Percentiles rank a stretch among this genome's conserved stretches.
phyloP scores from a whole-genome alignment of 2,797 vertebrate genomes.

The Cottoperca gobio region DNA sequence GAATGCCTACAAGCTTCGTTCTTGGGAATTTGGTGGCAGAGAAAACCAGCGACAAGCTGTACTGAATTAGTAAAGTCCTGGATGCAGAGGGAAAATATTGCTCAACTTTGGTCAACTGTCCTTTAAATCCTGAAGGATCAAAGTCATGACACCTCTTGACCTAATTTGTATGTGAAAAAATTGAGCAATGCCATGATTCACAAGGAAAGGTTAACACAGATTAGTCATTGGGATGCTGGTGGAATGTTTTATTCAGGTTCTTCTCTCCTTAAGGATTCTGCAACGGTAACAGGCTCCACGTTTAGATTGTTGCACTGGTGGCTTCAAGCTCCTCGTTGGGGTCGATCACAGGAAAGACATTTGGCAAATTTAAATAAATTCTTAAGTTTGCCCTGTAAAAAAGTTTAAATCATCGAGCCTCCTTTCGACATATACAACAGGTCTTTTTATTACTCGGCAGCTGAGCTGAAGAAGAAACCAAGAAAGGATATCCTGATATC shows the following conservation, averaged over 20 bases:
- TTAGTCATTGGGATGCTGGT: constrained; percentile 32
- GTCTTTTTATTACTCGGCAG: not conserved
- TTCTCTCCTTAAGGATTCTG: constrained; percentile 17
- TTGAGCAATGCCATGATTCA: constrained; percentile 54
- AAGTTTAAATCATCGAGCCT: constrained; percentile 5
- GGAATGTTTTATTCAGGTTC: constrained; percentile 45
- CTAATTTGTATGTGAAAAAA: constrained; percentile 47
- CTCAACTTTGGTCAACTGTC: not conserved
- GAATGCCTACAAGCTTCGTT: constrained; percentile 11
- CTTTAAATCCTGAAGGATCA: constrained; percentile 34
- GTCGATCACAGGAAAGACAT: constrained; percentile 1
- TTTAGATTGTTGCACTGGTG: not conserved
- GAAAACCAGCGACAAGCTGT: constrained; percentile 14
- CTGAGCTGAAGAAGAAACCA: not conserved
- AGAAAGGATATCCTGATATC: not conserved
- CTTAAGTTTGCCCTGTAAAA: not conserved
- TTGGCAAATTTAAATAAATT: not conserved
- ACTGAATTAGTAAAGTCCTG: constrained; percentile 38
- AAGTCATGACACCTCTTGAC: constrained; percentile 40
- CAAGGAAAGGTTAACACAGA: constrained; percentile 52
- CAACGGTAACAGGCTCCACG: constrained; percentile 11
- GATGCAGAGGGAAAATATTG: not conserved
- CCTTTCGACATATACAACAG: not conserved
- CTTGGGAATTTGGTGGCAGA: constrained; percentile 17
- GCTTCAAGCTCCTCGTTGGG: not conserved